Base-by-base conservation (phyloP, 30 jellyfish, hydroid and myxozoan genomes). In the Turritopsis rubra region DNA sequence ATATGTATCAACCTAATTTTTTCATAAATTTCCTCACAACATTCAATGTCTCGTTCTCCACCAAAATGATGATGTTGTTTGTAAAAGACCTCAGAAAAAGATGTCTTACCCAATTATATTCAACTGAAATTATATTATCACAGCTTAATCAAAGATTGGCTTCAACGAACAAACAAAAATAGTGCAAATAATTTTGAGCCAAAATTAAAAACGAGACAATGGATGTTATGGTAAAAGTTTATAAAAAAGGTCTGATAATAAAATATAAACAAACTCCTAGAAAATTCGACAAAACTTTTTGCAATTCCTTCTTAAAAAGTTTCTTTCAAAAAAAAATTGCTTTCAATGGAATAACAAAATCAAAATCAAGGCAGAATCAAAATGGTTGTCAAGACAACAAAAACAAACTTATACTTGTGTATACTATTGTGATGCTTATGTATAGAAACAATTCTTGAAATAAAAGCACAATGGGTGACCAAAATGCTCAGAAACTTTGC, bases 241-340 rank as follows among this genome's bases (percentile, higher is more conserved):
- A 66, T 26, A 66, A 66, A 66, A 54, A 66, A 9, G 27, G 76
- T 21, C 29, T 66, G 29, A 21, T 21, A 66, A 66, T 26, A 66
- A 66, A 66, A 66, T 66, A 26, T 66, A 21, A 66, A 66, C 76
- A 66, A 66, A 66, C 27, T 26, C 29, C 76, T 21, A 66, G 76
- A 66, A 66, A 66, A 66, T 26, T 66, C 76, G 29, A 66, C 29
- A 66, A 66, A 66, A 66, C 8, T 21, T 21, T 26, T 66, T 66
- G 60, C 60, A 41, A 41, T 41, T 41, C 60, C 60, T 41, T 41
- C 60, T 41, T 41, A 41, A 41, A 41, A 41, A 41, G 5, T 41
- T 41, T 41, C 60, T 41, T 41, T 41, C 60, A 41, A 41, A 41
- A 41, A n/a, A 41, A 41, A 41, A 41, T 41, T 41, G 60, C 60